phyloP scores from a whole-genome alignment of 2,888 invertebrate species.

The Enchytraeus crypticus region DNA sequence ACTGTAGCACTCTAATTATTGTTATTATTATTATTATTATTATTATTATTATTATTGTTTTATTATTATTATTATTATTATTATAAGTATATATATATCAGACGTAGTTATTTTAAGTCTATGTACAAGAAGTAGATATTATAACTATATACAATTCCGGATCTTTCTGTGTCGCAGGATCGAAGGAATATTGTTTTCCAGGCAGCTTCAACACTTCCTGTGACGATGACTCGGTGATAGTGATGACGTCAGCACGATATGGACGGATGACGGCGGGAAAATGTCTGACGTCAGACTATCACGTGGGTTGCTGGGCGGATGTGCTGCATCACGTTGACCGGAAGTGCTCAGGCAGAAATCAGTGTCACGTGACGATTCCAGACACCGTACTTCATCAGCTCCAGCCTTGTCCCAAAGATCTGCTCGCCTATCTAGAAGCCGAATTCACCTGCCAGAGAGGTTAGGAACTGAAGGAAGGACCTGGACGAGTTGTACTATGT shows the following conservation, averaged over 20 bases:
- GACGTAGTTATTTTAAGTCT: too few species aligned
- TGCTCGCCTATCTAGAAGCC: conserved; percentile 25
- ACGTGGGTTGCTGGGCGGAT: conserved; percentile 23
- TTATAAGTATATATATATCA: too few species aligned
- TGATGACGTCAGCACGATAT: conserved; percentile 22
- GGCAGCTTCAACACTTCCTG: conserved; percentile 22
- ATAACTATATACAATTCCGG: too few species aligned
- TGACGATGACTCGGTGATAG: conserved; percentile 17
- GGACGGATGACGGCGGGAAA: conserved; percentile 23
- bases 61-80: too few species aligned
- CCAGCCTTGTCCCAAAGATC: conserved; percentile 24
- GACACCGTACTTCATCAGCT: conserved; percentile 21
- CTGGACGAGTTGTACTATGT: too few species aligned
- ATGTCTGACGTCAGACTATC: conserved; percentile 19
- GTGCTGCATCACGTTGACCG: conserved; percentile 16
- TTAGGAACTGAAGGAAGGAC: too few species aligned
- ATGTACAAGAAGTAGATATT: too few species aligned
- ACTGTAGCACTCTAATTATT: too few species aligned
- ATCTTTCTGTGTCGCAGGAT: conserved; percentile 9
- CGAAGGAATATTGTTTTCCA: conserved; percentile 26
- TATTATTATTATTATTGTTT: too few species aligned
- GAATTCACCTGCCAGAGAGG: conserved; percentile 21
- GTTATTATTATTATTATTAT: too few species aligned
- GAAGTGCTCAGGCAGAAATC: conserved; percentile 21
- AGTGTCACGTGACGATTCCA: conserved; percentile 21